These are phyloP conservation scores for Electrophaes corylata DNA, from an alignment of 2,888 invertebrate genomes.

Conservation along the genomic window DNA sequence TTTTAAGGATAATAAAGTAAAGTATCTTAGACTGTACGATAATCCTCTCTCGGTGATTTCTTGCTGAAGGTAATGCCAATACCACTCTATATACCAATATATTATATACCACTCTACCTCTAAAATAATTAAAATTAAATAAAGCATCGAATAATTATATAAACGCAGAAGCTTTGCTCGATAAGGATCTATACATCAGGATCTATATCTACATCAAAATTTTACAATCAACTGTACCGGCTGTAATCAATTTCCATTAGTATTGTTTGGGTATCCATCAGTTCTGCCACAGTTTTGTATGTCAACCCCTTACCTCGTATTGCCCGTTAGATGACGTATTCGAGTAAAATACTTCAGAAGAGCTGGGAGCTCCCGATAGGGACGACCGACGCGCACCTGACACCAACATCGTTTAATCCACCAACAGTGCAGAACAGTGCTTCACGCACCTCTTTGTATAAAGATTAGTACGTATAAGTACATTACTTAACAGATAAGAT, in stretches of 20 bases:
- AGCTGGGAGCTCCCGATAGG: constrained; percentile 48
- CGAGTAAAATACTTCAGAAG: constrained; percentile 40
- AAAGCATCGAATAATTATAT: constrained; percentile 1
- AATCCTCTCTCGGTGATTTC: too few relatives aligned
- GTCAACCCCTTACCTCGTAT: constrained; percentile 54
- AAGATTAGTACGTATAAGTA: constrained; percentile 52
- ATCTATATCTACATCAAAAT: neutral
- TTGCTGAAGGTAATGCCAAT: too few relatives aligned
- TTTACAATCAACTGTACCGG: neutral
- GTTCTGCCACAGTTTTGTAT: neutral
- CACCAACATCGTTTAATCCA: constrained; percentile 72
- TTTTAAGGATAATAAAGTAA: neutral
- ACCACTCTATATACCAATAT: too few relatives aligned
- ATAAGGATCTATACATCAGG: constrained; percentile 18
- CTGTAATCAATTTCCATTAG: neutral
- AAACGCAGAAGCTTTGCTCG: constrained; percentile 16
- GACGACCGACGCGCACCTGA: constrained; percentile 70
- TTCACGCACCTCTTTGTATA: constrained; percentile 50
- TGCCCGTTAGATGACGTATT: constrained; percentile 38
- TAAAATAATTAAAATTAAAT: constrained; percentile 1
- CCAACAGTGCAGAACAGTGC: constrained; percentile 47
- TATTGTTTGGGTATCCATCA: neutral
- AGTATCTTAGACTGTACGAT: too few relatives aligned
- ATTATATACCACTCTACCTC: too few relatives aligned
- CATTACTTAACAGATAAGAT: constrained; percentile 74